Conservation (phyloP, 2,797 vertebrate species). For the Pseudochaenichthys georgianus region DNA sequence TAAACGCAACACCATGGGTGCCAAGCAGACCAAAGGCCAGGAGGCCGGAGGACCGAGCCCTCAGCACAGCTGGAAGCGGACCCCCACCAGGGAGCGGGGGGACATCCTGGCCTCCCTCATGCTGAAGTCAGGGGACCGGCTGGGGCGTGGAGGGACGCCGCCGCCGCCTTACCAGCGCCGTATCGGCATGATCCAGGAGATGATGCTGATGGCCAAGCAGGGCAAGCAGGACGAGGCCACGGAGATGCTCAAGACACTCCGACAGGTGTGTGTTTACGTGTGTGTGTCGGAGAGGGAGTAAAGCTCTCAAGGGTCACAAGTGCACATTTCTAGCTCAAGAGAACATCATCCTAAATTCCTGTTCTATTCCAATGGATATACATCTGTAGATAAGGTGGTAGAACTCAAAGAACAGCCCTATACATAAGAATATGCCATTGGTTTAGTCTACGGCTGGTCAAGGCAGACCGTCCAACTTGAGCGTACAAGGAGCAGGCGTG, state of each 20-base stretch:
- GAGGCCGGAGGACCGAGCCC: slow-evolving; percentile 85
- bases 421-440: no score
- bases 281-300: background rate
- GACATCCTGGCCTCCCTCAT: slow-evolving; percentile 92
- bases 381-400: no score
- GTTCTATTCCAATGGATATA: no score
- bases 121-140: slow-evolving; percentile 91
- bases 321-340: background rate
- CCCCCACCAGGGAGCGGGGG: slow-evolving; percentile 86
- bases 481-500: no score
- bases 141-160: slow-evolving; percentile 86
- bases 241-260: slow-evolving; percentile 92
- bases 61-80: slow-evolving; percentile 86
- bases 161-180: slow-evolving; percentile 96
- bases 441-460: no score
- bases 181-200: slow-evolving; percentile 96
- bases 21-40: slow-evolving; percentile 91
- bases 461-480: no score
- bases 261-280: slow-evolving; percentile 86
- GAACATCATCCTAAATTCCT: no score
- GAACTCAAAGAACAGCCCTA: no score
- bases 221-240: slow-evolving; percentile 94
- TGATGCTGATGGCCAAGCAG: slow-evolving; percentile 94
- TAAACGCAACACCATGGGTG: slow-evolving; percentile 86
- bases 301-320: slow-evolving; percentile 11